These are phyloP conservation scores for Archocentrus centrarchus DNA, from an alignment of 2,113 vertebrate species.

Conservation along the genomic window DNA sequence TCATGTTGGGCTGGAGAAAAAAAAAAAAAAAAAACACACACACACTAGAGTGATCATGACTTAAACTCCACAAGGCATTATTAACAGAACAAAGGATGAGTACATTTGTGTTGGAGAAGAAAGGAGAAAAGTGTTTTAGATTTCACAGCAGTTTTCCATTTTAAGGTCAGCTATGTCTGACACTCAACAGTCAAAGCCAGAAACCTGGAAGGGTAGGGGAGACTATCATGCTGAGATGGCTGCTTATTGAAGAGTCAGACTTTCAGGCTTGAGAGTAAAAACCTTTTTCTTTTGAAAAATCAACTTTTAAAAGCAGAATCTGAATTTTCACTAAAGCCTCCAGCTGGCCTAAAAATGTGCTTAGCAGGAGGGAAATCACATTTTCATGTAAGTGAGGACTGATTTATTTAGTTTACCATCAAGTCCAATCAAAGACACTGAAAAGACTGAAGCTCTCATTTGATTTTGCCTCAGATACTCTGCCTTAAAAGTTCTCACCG, in stretches of 20 bases:
- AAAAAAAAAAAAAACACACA: slow-evolving; percentile 11
- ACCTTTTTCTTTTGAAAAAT: not conserved
- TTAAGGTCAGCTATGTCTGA: slow-evolving; percentile 4
- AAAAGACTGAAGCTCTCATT: not conserved
- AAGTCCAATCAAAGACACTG: not conserved
- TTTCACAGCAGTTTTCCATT: slow-evolving; percentile 12
- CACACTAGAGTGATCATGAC: not conserved
- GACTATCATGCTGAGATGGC: not conserved
- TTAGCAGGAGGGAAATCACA: not conserved
- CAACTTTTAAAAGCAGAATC: not conserved
- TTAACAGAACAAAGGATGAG: not conserved
- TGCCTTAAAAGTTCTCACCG: slow-evolving; percentile 74
- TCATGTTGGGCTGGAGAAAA: slow-evolving; percentile 88
- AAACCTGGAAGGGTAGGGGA: not conserved
- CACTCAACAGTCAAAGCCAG: not conserved
- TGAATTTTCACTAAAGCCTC: not conserved
- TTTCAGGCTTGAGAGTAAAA: not conserved
- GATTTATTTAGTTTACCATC: not conserved
- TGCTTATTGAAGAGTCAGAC: not conserved
- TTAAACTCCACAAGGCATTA: not conserved
- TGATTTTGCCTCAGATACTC: not conserved
- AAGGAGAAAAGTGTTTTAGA: not conserved
- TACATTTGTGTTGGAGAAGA: not conserved
- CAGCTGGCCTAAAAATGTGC: not conserved
- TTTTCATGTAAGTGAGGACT: not conserved